Conservation (phyloP, 2,888 invertebrate genomes). For the Crocallis elinguaria region DNA sequence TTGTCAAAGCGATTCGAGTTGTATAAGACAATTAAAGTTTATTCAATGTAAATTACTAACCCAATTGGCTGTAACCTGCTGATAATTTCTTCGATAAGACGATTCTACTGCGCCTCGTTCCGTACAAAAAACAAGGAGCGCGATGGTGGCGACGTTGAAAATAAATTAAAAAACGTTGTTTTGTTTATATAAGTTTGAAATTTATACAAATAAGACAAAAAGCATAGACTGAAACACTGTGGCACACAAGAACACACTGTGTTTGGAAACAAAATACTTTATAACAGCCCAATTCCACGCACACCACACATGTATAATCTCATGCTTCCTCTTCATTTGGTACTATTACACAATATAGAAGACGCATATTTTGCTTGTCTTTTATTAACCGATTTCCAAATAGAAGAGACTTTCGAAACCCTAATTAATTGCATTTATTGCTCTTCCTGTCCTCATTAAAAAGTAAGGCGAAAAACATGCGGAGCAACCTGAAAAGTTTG, state of each 20-base stretch:
- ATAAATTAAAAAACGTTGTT: neutral
- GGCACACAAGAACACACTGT: neutral
- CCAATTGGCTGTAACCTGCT: neutral
- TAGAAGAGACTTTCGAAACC: no score
- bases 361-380: no score
- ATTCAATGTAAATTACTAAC: neutral
- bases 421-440: no score
- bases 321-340: no score
- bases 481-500: no score
- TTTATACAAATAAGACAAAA: neutral
- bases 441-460: no score
- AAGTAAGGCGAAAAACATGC: no score
- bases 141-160: slow-evolving; percentile 4
- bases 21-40: neutral
- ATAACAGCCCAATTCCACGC: no score
- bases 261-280: no score
- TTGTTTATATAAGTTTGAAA: neutral
- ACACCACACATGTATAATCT: no score
- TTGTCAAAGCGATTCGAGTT: neutral
- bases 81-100: slow-evolving; percentile 1
- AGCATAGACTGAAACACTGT: neutral
- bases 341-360: no score
- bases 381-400: no score
- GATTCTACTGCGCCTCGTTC: neutral
- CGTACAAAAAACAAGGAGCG: slow-evolving; percentile 4